Conservation (phyloP, 1,140 invertebrate genomes). For the Papilio xuthus region DNA sequence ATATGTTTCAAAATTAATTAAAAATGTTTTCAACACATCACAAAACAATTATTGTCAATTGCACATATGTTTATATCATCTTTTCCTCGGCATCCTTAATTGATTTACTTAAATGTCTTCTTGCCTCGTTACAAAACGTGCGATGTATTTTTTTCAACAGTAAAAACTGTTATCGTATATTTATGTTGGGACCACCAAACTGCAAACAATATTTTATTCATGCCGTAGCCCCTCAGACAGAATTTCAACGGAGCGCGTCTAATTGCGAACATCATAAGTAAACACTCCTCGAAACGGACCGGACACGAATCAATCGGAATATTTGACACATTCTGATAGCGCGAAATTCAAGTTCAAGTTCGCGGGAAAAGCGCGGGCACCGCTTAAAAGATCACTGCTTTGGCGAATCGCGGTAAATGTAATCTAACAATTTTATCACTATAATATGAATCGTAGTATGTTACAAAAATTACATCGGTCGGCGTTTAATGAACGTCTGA, state of each 20-base stretch:
- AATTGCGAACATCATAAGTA: conserved; percentile 76
- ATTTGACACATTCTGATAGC: conserved; percentile 51
- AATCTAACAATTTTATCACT: conserved; percentile 55
- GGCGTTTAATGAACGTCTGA: conserved; percentile 79
- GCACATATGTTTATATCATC: conserved; percentile 61
- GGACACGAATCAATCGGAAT: conserved; percentile 72
- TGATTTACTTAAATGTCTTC: conserved; percentile 54
- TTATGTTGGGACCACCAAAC: conserved; percentile 64
- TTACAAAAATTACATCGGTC: conserved; percentile 75
- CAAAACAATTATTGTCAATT: conserved; percentile 48
- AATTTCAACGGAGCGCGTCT: conserved; percentile 69
- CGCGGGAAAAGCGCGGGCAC: conserved; percentile 62
- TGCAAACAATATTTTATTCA: conserved; percentile 73
- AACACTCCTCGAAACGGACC: conserved; percentile 59
- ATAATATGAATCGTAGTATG: conserved; percentile 71
- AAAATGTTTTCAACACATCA: conserved; percentile 49
- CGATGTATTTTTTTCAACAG: conserved; percentile 62
- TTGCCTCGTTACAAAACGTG: conserved; percentile 52
- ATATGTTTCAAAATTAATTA: conserved; percentile 43
- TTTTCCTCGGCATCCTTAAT: conserved; percentile 67
- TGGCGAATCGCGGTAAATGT: not conserved
- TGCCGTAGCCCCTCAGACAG: conserved; percentile 65
- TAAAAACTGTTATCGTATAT: conserved; percentile 56
- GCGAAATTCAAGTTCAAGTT: conserved; percentile 62
- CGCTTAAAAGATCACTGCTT: conserved; percentile 39